A percentile compares a stretch with the other conserved stretches of the same genome.
These are phyloP conservation scores for Helicoverpa assulta DNA, from an alignment of 2,888 invertebrate species.

Conservation along the genomic window DNA sequence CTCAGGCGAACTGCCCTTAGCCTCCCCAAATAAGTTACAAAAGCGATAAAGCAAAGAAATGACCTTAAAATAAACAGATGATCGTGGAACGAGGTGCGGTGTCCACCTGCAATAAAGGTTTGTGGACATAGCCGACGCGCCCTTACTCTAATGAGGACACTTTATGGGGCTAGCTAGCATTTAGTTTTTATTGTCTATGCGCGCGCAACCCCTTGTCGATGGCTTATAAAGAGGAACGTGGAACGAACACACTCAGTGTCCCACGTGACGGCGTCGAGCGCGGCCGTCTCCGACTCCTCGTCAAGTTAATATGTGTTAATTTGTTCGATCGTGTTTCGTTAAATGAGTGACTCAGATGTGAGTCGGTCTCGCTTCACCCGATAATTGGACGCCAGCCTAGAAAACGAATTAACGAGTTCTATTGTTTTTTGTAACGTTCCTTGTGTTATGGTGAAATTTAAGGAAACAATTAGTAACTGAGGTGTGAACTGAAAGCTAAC, in stretches of 20 bases:
- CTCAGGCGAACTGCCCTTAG: conserved; percentile 67
- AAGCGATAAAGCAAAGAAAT: conserved; percentile 83
- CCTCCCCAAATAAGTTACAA: conserved; percentile 76
- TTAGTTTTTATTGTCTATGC: conserved; percentile 86
- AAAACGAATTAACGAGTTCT: conserved; percentile 80
- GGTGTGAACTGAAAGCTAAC: conserved; percentile 41
- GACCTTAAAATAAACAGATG: conserved; percentile 89
- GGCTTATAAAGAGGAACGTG: conserved; percentile 82
- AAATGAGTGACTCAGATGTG: conserved; percentile 79
- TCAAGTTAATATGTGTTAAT: conserved; percentile 80
- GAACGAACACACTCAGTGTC: conserved; percentile 74
- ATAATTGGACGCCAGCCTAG: conserved; percentile 84
- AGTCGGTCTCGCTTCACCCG: conserved; percentile 75
- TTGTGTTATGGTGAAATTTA: conserved; percentile 69
- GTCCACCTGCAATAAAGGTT: conserved; percentile 84
- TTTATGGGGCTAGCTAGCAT: conserved; percentile 86
- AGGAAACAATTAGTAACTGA: conserved; percentile 60
- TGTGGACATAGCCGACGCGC: conserved; percentile 83
- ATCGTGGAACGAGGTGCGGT: conserved; percentile 83
- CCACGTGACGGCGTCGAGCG: conserved; percentile 72
- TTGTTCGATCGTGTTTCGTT: conserved; percentile 75
- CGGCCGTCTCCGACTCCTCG: conserved; percentile 62
- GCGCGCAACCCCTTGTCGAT: conserved; percentile 83
- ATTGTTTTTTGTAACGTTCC: conserved; percentile 69
- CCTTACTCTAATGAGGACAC: conserved; percentile 88